phyloP scores from a whole-genome alignment of 2,888 invertebrate species.

The Drosophila hamatofila region DNA sequence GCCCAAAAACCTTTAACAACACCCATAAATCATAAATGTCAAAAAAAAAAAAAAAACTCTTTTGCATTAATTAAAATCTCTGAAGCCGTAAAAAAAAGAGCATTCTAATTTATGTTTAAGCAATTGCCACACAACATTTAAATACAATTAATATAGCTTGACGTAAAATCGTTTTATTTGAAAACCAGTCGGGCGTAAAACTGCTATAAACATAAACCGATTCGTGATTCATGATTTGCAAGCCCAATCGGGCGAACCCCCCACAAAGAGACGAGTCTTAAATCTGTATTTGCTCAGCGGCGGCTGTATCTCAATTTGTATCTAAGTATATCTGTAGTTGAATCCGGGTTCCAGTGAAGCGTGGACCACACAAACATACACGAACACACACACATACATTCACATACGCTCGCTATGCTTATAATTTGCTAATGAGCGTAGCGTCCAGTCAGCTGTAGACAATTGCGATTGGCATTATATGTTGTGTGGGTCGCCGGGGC shows the following conservation, averaged over 20 bases:
- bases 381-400: constrained; percentile 17
- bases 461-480: constrained; percentile 61
- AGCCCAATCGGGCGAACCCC: constrained; percentile 10
- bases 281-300: constrained; percentile 34
- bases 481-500: constrained; percentile 48
- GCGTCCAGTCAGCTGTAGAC: constrained; percentile 71
- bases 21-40: constrained; percentile 50
- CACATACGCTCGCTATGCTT: constrained; percentile 22
- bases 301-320: constrained; percentile 33
- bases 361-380: constrained; percentile 39
- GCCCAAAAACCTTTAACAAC: constrained; percentile 8
- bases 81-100: constrained; percentile 7
- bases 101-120: constrained; percentile 68
- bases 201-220: constrained; percentile 49
- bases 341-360: constrained; percentile 52
- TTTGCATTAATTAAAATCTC: constrained; percentile 61
- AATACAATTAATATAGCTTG: constrained; percentile 62
- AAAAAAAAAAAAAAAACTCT: constrained; percentile 6
- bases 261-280: constrained; percentile 44
- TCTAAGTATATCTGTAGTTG: constrained; percentile 27
- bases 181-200: constrained; percentile 53
- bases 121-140: constrained; percentile 46
- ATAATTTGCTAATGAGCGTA: constrained; percentile 71
- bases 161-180: constrained; percentile 13
- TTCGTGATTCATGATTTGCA: constrained; percentile 52